Base-by-base conservation (phyloP, 2,888 invertebrate species). In the Bombylius major region DNA sequence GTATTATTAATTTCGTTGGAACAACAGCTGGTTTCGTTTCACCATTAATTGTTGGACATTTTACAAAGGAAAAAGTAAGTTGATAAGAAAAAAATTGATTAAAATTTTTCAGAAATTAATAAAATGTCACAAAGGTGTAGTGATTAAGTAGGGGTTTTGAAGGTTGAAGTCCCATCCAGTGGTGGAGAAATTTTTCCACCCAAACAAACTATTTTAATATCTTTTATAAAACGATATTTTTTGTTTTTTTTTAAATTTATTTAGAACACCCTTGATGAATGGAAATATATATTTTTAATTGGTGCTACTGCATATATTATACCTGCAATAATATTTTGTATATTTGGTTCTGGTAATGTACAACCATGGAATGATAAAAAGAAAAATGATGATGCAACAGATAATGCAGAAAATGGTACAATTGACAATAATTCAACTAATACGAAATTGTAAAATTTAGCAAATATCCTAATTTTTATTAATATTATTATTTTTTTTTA, bases 211-310 rank as follows among this genome's bases (percentile, higher is more conserved):
- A 2, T 23, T 23, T 23, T 23, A 2, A 23, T 23, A 23, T 23
- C 23, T 23, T 3, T 23, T 23, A 23, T 23, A 1, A 23, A 23
- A 23, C 2, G 23, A n/a, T n/a, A n/a, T 23, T 23, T 23, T 23
- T 23, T 23, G 3, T 23, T 23, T 23, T 23, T 23, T 23, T 23
- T 23, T 23, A 23, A 23, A 23, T 23, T 23, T 23, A 23, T 51
- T 42, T 23, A 88, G 87, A 87, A 86, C 62, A 84, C 86, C n/a
- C 77, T 88, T 54, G 76, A 79, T 32, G 82, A 87, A 69, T 89
- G 88, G 88, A 80, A 85, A 52, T 78, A 79, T 36, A 81, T 87
- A 53, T 88, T 88, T 67, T 77, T 83, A 64, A 83, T 87, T 39
- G 87, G 87, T 1, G 83, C 86, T 0, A 76, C 77, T 0, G 78